Percentiles rank a stretch among this genome's conserved stretches.
phyloP scores from a whole-genome alignment of 2,888 invertebrate genomes.

The Nymphalis polychloros region DNA sequence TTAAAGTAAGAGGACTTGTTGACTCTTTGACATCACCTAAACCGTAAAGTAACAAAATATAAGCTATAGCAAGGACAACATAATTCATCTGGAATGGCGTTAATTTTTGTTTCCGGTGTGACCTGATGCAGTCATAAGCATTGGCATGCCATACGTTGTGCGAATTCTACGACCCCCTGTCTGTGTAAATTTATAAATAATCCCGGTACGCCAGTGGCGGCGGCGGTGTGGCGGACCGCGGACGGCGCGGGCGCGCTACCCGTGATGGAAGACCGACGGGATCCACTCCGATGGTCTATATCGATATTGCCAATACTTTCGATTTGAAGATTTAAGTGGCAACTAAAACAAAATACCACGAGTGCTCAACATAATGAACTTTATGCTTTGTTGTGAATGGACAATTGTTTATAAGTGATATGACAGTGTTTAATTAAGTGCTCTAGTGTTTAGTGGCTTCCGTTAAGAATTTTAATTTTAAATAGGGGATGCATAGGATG shows the following conservation, averaged over 20 bases:
- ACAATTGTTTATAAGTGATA: slow-evolving; percentile 24
- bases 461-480: not conserved
- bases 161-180: slow-evolving; percentile 81
- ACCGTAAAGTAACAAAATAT: not conserved
- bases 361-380: not conserved
- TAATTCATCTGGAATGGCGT: slow-evolving; percentile 35
- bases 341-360: slow-evolving; percentile 7
- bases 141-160: slow-evolving; percentile 71
- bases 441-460: not conserved
- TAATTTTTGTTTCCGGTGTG: slow-evolving; percentile 64
- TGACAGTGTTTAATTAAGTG: slow-evolving; percentile 19
- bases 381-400: not conserved
- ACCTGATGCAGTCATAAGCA: slow-evolving; percentile 64
- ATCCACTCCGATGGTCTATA: slow-evolving; percentile 58
- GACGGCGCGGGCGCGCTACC: slow-evolving; percentile 81
- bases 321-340: slow-evolving; percentile 11
- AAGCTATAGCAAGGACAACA: slow-evolving; percentile 15
- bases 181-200: slow-evolving; percentile 80
- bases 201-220: slow-evolving; percentile 79
- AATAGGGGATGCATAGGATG: not conserved
- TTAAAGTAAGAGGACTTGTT: not conserved
- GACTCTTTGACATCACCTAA: not conserved
- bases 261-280: slow-evolving; percentile 62
- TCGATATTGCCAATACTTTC: slow-evolving; percentile 34
- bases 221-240: slow-evolving; percentile 77